Conservation (phyloP, 1,140 invertebrate species). For the Stegodyphus mimosarum region DNA sequence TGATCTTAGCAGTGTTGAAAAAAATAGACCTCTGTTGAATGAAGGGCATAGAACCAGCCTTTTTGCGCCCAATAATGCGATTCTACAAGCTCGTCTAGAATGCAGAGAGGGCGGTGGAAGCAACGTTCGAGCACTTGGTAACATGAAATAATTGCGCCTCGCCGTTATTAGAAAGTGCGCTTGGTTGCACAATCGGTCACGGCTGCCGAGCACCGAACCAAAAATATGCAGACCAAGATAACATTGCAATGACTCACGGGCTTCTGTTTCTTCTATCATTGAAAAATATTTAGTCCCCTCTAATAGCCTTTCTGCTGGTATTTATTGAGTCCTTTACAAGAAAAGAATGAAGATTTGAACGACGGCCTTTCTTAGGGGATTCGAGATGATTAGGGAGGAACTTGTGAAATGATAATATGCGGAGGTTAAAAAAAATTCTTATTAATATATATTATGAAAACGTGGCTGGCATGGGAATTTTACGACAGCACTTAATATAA, state of each 20-base stretch:
- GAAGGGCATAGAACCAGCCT: background rate
- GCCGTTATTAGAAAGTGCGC: conserved; percentile 49
- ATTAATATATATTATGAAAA: no score
- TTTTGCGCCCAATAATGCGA: background rate
- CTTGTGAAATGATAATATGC: no score
- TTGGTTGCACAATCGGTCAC: conserved; percentile 31
- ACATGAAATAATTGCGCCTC: conserved; percentile 51
- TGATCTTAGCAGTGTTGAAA: no score
- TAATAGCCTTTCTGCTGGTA: conserved; percentile 49
- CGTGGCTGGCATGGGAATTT: no score
- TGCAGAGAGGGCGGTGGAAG: conserved; percentile 10
- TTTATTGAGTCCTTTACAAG: conserved; percentile 29
- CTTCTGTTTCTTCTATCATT: conserved; percentile 31
- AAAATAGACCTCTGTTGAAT: no score
- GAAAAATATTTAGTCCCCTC: conserved; percentile 38
- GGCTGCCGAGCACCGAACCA: conserved; percentile 29
- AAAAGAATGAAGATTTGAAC: no score
- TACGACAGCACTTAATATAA: no score
- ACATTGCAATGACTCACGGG: conserved; percentile 48
- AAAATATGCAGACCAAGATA: conserved; percentile 50
- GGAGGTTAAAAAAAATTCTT: no score
- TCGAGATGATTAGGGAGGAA: no score
- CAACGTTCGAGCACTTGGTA: conserved; percentile 43
- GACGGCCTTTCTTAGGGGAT: no score
- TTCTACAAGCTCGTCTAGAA: background rate